These are phyloP conservation scores for Apocrypta bakeri DNA, from an alignment of 1,140 invertebrate species.

Conservation along the genomic window DNA sequence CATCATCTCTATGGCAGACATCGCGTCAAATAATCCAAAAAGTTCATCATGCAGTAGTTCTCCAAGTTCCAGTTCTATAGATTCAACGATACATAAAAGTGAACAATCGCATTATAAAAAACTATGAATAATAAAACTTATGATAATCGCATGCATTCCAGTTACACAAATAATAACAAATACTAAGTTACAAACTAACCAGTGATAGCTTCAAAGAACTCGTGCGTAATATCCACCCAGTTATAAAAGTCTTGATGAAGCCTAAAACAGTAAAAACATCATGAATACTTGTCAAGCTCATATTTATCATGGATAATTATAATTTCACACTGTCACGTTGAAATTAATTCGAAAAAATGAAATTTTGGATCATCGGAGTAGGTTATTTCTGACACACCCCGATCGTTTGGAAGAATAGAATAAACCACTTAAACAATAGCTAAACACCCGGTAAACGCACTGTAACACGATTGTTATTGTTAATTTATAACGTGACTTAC, in stretches of 20 bases:
- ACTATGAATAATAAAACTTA: neutral
- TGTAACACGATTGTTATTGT: neutral
- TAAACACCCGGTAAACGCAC: neutral
- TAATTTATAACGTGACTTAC: conserved; percentile 61
- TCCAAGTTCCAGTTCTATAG: conserved; percentile 86
- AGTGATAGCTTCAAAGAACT: conserved; percentile 85
- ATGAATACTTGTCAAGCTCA: neutral
- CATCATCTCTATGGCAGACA: conserved; percentile 99
- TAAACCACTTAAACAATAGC: conserved; percentile 51
- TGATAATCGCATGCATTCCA: neutral
- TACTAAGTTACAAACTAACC: conserved; percentile 73
- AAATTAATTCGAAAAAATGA: neutral
- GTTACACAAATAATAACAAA: neutral
- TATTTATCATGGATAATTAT: neutral
- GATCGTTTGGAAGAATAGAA: neutral
- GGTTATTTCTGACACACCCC: conserved; percentile 16
- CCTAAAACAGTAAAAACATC: neutral
- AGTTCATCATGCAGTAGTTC: conserved; percentile 92
- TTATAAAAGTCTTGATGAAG: conserved; percentile 76
- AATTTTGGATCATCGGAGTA: neutral
- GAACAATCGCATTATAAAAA: neutral
- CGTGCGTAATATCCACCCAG: conserved; percentile 86
- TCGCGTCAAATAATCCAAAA: conserved; percentile 97
- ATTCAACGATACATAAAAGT: conserved; percentile 21
- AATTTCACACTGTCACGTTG: neutral